Evolutionary conservation across 2,888 invertebrate genomes (phyloP), one percentile per base, ranked within the genome.

Genomic region (Ophraella communa): DNA sequence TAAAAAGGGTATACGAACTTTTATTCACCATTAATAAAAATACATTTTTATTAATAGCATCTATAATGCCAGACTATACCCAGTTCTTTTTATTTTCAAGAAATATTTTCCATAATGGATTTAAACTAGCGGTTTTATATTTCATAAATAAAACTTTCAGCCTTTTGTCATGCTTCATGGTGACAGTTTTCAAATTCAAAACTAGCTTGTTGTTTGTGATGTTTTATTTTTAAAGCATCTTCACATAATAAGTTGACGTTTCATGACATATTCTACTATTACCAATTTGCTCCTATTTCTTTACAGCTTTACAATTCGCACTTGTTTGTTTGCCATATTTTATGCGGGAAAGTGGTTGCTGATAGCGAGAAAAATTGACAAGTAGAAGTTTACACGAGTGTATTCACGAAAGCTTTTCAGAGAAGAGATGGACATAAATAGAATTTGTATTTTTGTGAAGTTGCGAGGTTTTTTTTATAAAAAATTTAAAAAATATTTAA

Each of bases 241-340:
- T 42, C 24, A 24, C 27, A 49, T 42, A 27, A 51, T 59, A 51
- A 58, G 51, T 51, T 58, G 58, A 58, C 58, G 51, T 58, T 11
- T 18, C 14, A 51, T 58, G 58, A 35, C 58, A 59, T 35, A 59
- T 59, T 59, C 51, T 52, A 59, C 51, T 59, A 59, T 59, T 51
- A 51, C 51, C 59, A 59, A 51, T 59, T 59, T 51, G 33, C 58
- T 17, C 39, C 20, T 39, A n/a, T 54, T 39, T 8, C n/a, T 54
- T 10, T 23, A 21, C 35, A 3, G 21, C 39, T 39, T 53, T 53
- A 35, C 53, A 35, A 4, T 47, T 23, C 8, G 4, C 27, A 51
- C 10, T 51, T 51, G 49, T 27, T 51, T 27, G 49, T 51, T 51
- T 27, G 49, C 17, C 8, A 24, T 51, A 51, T 51, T 51, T 18